These are phyloP conservation scores for Falco berigora DNA, from an alignment of 2,797 vertebrate genomes.

Conservation along the genomic window DNA sequence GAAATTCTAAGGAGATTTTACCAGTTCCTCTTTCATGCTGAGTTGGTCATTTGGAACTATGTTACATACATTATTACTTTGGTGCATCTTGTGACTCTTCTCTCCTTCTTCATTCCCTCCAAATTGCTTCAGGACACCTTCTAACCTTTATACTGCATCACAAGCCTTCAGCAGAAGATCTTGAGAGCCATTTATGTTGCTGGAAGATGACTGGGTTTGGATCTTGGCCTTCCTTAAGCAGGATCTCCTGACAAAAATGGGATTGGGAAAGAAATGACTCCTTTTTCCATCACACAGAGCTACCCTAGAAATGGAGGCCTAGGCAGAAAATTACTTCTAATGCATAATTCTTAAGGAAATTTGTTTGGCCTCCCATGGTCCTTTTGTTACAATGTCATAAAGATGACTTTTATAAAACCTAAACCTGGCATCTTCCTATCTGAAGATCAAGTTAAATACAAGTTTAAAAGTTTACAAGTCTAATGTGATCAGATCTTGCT, in stretches of 20 bases:
- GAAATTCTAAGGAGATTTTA: slow-evolving; percentile 34
- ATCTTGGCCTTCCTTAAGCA: slow-evolving; percentile 62
- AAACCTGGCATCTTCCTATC: background rate
- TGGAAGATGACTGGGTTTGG: slow-evolving; percentile 65
- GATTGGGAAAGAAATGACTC: slow-evolving; percentile 58
- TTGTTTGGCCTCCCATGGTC: background rate
- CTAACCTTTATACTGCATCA: slow-evolving; percentile 56
- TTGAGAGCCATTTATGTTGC: slow-evolving; percentile 52
- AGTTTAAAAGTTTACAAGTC: background rate
- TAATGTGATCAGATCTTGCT: background rate
- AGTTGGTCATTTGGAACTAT: slow-evolving; percentile 57
- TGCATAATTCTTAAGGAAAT: background rate
- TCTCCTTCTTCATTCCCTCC: slow-evolving; percentile 63
- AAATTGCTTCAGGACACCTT: slow-evolving; percentile 63
- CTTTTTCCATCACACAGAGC: slow-evolving; percentile 40
- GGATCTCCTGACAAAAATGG: slow-evolving; percentile 54
- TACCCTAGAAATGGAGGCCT: slow-evolving; percentile 32
- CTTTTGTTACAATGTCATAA: background rate
- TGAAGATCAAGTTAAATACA: background rate
- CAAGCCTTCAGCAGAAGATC: slow-evolving; percentile 60
- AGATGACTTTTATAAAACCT: slow-evolving; percentile 1
- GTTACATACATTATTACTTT: slow-evolving; percentile 20
- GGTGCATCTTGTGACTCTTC: slow-evolving; percentile 58
- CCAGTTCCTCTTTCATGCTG: slow-evolving; percentile 16
- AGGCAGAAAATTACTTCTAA: slow-evolving; percentile 38